Evolutionary conservation across 2,113 vertebrate species (phyloP).

Genomic region (Xiphophorus hellerii): DNA sequence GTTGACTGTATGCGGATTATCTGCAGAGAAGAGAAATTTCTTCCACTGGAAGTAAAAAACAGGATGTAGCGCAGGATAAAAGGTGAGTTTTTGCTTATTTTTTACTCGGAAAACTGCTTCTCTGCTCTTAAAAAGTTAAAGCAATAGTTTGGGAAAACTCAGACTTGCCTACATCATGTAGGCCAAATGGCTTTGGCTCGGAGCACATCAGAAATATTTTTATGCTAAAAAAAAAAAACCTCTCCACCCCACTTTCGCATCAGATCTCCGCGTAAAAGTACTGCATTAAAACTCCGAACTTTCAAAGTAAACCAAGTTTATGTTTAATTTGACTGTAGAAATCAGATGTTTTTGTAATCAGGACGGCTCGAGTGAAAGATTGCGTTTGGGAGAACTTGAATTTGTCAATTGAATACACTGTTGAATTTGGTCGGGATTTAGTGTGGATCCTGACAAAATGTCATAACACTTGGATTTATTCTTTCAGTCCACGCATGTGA

Average conservation of each 20-base stretch:
- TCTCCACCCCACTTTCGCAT: not conserved
- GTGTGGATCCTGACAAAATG: not conserved
- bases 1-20: slow-evolving; percentile 46
- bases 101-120: not conserved
- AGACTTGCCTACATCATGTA: slow-evolving; percentile 12
- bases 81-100: slow-evolving; percentile 46
- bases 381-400: not conserved
- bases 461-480: not conserved
- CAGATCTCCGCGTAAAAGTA: not conserved
- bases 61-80: slow-evolving; percentile 65
- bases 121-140: not conserved
- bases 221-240: slow-evolving; percentile 4
- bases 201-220: slow-evolving; percentile 57
- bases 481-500: not conserved
- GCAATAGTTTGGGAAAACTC: no score
- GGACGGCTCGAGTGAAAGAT: not conserved
- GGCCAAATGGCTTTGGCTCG: slow-evolving; percentile 64
- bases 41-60: slow-evolving; percentile 27
- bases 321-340: not conserved
- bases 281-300: not conserved
- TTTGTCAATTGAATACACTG: no score
- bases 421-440: not conserved
- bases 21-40: slow-evolving; percentile 34
- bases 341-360: no score
- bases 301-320: not conserved